Conservation (phyloP, 2,113 vertebrate species). For the Bubo bubo region DNA sequence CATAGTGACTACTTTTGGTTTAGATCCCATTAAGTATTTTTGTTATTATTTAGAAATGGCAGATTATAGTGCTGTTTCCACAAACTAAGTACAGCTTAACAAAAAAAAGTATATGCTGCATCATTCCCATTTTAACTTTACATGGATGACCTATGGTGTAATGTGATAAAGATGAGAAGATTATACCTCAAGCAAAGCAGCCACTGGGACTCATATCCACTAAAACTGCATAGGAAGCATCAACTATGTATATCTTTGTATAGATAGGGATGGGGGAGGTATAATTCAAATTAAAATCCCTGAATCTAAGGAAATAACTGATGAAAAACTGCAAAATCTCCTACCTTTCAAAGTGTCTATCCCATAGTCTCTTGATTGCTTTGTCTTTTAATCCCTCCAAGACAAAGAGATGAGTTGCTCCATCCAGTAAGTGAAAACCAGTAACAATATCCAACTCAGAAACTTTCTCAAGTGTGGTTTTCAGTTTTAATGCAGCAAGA, state of each 20-base stretch:
- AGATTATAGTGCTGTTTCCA: neutral
- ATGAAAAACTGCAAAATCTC: neutral
- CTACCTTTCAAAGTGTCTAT: constrained; percentile 63
- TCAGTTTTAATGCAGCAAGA: constrained; percentile 66
- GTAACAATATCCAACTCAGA: constrained; percentile 78
- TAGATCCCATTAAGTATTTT: neutral
- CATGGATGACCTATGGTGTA: neutral
- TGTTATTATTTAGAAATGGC: neutral
- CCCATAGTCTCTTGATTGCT: constrained; percentile 79
- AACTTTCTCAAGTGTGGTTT: constrained; percentile 40
- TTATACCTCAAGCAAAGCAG: neutral
- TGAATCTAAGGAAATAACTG: neutral
- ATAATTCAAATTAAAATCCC: neutral
- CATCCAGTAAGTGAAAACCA: constrained; percentile 84
- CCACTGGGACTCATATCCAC: neutral
- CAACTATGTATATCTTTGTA: neutral
- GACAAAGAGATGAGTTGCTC: constrained; percentile 78
- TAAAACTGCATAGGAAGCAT: neutral
- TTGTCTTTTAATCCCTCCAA: constrained; percentile 83
- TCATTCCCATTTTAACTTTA: neutral
- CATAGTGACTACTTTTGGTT: neutral
- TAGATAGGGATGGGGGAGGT: neutral
- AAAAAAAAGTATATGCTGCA: neutral
- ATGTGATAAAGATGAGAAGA: neutral
- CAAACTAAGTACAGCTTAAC: neutral